A percentile compares a stretch with the other conserved stretches of the same genome.
phyloP scores from a whole-genome alignment of 2,113 vertebrate genomes.

The Oxyruncus cristatus region DNA sequence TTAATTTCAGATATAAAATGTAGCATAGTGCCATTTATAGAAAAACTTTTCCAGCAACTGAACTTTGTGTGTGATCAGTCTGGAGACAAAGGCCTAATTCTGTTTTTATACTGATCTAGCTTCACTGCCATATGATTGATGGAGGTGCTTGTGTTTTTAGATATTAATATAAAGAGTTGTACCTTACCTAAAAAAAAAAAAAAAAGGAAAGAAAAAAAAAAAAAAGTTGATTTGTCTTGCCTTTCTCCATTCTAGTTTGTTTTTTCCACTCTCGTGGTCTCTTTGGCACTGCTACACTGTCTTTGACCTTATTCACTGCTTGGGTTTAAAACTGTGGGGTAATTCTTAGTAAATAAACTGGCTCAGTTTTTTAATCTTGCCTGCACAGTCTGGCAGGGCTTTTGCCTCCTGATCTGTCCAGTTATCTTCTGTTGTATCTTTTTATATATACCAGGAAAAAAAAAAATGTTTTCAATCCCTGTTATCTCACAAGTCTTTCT shows the following conservation, averaged over 20 bases:
- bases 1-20: not conserved
- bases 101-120: not conserved
- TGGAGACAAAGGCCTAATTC: not conserved
- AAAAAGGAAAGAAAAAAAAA: not conserved
- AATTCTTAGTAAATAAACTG: not conserved
- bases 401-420: not conserved
- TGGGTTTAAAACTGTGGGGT: not conserved
- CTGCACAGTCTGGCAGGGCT: not conserved
- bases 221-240: not conserved
- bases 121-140: not conserved
- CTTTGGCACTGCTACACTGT: not conserved
- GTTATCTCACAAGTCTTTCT: not conserved
- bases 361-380: not conserved
- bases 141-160: not conserved
- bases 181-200: not conserved
- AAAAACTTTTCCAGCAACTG: not conserved
- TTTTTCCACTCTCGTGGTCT: not conserved
- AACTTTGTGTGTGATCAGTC: not conserved
- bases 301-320: not conserved
- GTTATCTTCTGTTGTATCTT: not conserved
- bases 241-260: not conserved
- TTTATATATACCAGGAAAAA: not conserved
- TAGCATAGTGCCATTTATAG: not conserved
- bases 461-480: not conserved
- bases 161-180: not conserved